Conservation (phyloP, 2,888 invertebrate species). For the Ophraella communa region DNA sequence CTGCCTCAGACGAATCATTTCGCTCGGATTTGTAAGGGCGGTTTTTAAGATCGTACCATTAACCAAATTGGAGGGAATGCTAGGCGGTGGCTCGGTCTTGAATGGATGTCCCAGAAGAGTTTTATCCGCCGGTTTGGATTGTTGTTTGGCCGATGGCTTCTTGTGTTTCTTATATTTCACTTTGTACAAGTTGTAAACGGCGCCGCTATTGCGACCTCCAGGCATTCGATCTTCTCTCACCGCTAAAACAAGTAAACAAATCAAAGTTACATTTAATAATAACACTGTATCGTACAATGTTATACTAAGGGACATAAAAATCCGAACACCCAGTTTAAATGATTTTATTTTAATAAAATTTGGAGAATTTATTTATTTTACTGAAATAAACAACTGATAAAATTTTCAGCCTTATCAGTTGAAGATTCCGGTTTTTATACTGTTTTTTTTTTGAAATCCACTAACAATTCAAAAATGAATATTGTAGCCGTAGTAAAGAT, state of each 20-base stretch:
- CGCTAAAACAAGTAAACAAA: constrained; percentile 65
- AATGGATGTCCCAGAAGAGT: constrained; percentile 50
- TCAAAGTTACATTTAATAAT: not conserved
- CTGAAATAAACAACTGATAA: too few species aligned
- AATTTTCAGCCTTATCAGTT: too few species aligned
- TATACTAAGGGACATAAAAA: too few species aligned
- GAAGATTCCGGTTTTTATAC: too few species aligned
- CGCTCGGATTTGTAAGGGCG: constrained; percentile 92
- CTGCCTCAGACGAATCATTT: constrained; percentile 87
- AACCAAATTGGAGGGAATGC: constrained; percentile 78
- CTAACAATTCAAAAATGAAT: too few species aligned
- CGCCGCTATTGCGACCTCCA: constrained; percentile 98
- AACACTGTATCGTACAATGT: not conserved
- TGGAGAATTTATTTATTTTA: too few species aligned
- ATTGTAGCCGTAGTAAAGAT: too few species aligned
- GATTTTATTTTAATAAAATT: too few species aligned
- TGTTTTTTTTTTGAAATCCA: too few species aligned
- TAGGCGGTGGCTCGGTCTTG: constrained; percentile 50
- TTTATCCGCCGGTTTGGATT: constrained; percentile 51
- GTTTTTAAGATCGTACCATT: constrained; percentile 94
- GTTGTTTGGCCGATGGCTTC: constrained; percentile 68
- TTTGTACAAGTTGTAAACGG: constrained; percentile 98
- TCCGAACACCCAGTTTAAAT: too few species aligned
- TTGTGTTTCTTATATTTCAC: constrained; percentile 98
- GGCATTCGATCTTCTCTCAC: constrained; percentile 99